Evolutionary conservation across 2,888 invertebrate species (phyloP), one percentile per base, ranked within the genome.

Genomic region (Hydrotaea diabolus): DNA sequence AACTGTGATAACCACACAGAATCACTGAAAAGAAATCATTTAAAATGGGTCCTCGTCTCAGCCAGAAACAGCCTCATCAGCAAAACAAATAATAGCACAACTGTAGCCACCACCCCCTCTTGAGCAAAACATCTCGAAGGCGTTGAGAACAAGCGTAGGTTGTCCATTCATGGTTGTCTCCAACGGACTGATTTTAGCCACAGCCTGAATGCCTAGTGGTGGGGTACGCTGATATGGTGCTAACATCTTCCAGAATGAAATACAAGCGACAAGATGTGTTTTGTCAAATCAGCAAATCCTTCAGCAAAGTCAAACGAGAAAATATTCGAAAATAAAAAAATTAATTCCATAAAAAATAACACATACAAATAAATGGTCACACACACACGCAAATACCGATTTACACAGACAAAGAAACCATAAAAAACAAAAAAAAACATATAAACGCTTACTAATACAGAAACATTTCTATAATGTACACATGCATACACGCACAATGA

Each of bases 281-380:
- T 31, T 69, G 69, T 69, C 69, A 46, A 23, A 13, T 69, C 69
- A 69, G 69, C 69, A 69, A 69, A 69, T 69, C 69, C 31, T 66
- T 13, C 11, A n/a, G n/a, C n/a, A 66, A 69, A 46, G 46, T 5
- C 43, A 43, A 69, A 11, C 17, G 66, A 39, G 21, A 66, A 19
- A 31, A 39, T 17, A 26, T 39, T 7, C n/a, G 21, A n/a, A 69
- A 46, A 46, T 46, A 19, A 46, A 21, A 69, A 39, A 69, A 46
- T n/a, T 2, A n/a, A n/a, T n/a, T n/a, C n/a, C n/a, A n/a, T n/a
- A n/a, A n/a, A n/a, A n/a, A n/a, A n/a, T n/a, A n/a, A n/a, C 15
- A n/a, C 46, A 0, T 8, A 31, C 19, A 69, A 46, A 43, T 69
- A 5, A 39, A 39, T 39, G 26, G 15, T 1, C 26, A 7, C 49